Conservation (phyloP, 2,888 invertebrate species). For the Rotaria magnacalcarata region DNA sequence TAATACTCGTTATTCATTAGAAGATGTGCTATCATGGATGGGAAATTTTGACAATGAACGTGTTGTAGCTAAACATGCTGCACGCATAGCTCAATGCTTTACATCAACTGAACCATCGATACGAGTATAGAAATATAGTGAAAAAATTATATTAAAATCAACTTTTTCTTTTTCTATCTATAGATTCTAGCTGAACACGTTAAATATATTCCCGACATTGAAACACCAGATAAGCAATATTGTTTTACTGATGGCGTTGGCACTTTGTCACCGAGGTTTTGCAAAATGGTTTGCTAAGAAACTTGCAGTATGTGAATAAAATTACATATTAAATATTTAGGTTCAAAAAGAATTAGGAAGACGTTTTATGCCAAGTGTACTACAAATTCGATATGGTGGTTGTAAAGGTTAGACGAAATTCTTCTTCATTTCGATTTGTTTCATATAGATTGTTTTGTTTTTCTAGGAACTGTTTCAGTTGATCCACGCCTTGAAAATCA, state of each 20-base stretch:
- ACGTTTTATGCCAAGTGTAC: slow-evolving; percentile 16
- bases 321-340: not conserved
- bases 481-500: slow-evolving; percentile 3
- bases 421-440: too few relatives aligned
- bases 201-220: not conserved
- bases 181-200: not conserved
- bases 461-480: not conserved
- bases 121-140: not conserved
- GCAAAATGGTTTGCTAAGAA: not conserved
- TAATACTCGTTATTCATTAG: not conserved
- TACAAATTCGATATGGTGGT: slow-evolving; percentile 35
- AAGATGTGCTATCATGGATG: not conserved
- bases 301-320: not conserved
- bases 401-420: not conserved
- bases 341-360: not conserved
- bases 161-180: not conserved
- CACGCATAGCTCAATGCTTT: slow-evolving; percentile 28
- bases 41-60: slow-evolving; percentile 19
- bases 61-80: slow-evolving; percentile 26
- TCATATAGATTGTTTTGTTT: not conserved
- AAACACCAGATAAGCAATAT: not conserved
- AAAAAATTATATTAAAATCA: too few relatives aligned
- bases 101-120: slow-evolving; percentile 3
- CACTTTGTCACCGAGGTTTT: not conserved
- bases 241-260: slow-evolving; percentile 28